phyloP scores from a whole-genome alignment of 2,888 invertebrate genomes.

The Drosophila cyrtoloma region DNA sequence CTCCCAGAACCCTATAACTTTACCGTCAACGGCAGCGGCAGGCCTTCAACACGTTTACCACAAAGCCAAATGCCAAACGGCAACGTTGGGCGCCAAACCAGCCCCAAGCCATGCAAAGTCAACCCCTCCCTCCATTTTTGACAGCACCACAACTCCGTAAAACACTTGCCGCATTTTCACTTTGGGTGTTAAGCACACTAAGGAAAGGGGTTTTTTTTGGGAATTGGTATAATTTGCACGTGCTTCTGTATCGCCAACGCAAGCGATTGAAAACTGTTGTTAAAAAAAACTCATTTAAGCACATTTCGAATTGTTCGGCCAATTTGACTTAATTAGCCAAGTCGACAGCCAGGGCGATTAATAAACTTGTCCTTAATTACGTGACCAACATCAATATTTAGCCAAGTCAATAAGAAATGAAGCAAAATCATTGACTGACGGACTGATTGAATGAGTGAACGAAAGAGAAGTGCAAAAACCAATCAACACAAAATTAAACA shows the following conservation, averaged over 20 bases:
- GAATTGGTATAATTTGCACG: slow-evolving; percentile 52
- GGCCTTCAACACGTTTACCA: slow-evolving; percentile 63
- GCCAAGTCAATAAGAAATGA: slow-evolving; percentile 30
- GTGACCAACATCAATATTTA: slow-evolving; percentile 61
- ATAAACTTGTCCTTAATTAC: slow-evolving; percentile 74
- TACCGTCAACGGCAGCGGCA: slow-evolving; percentile 62
- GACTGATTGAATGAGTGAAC: slow-evolving; percentile 5
- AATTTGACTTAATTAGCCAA: slow-evolving; percentile 72
- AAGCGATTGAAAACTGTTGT: slow-evolving; percentile 3
- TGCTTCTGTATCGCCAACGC: slow-evolving; percentile 26
- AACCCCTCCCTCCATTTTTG: not conserved
- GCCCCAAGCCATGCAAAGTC: slow-evolving; percentile 24
- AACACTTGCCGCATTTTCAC: slow-evolving; percentile 65
- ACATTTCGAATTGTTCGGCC: slow-evolving; percentile 55
- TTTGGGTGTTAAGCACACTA: slow-evolving; percentile 40
- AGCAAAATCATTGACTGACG: slow-evolving; percentile 30
- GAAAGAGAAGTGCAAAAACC: slow-evolving; percentile 48
- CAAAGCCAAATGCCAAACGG: slow-evolving; percentile 70
- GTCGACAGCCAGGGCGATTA: slow-evolving; percentile 55
- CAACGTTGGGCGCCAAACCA: slow-evolving; percentile 32
- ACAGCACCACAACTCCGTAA: not conserved
- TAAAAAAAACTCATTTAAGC: slow-evolving; percentile 40
- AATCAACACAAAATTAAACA: slow-evolving; percentile 72
- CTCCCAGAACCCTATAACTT: not conserved
- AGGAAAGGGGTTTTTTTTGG: slow-evolving; percentile 13